Conservation (phyloP, 2,888 invertebrate genomes). For the Chymomyza amoena region DNA sequence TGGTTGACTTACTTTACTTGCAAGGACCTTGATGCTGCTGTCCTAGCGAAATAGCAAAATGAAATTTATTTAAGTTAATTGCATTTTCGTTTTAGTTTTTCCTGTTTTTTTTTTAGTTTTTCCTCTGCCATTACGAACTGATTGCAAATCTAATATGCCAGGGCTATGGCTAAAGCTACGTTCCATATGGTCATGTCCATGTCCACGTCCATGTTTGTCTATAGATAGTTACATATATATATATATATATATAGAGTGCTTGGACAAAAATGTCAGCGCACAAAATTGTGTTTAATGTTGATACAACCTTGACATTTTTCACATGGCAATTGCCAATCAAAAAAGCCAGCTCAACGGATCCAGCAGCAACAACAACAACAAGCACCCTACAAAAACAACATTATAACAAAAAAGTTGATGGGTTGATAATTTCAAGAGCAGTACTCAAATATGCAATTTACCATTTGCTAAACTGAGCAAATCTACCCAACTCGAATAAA, state of each 20-base stretch:
- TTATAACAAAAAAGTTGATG: neutral
- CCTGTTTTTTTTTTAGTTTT: neutral
- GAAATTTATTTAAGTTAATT: constrained; percentile 59
- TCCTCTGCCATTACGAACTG: neutral
- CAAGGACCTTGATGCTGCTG: neutral
- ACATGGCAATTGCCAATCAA: constrained; percentile 4
- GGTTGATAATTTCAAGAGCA: constrained; percentile 19
- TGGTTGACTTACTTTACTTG: neutral
- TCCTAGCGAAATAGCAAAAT: neutral
- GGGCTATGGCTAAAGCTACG: neutral
- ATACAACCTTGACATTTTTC: constrained; percentile 39
- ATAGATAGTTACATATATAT: neutral
- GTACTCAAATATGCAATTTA: constrained; percentile 24
- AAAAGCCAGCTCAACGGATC: neutral
- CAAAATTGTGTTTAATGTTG: constrained; percentile 23
- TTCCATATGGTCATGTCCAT: neutral
- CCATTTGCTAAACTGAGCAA: constrained; percentile 1
- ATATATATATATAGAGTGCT: neutral
- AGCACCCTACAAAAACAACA: neutral
- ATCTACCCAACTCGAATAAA: neutral
- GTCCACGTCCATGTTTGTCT: neutral
- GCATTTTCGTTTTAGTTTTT: constrained; percentile 28
- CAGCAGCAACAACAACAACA: neutral
- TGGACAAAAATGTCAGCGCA: constrained; percentile 16
- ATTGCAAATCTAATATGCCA: constrained; percentile 29